These are phyloP conservation scores for Tragelaphus strepsiceros DNA, from an alignment of 2,113 vertebrate species.

Conservation along the genomic window DNA sequence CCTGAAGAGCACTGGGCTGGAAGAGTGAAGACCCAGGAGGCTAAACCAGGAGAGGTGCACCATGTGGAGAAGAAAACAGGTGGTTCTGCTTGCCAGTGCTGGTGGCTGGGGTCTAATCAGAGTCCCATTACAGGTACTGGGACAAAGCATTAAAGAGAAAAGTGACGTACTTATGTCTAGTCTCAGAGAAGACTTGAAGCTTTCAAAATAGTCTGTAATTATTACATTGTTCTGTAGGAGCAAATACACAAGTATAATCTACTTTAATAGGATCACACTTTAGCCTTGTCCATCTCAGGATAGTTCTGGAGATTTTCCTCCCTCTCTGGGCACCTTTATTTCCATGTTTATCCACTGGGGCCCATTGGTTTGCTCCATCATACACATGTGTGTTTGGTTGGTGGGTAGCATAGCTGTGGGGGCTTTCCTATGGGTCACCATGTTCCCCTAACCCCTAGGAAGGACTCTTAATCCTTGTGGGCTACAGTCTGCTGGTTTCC, in stretches of 20 bases:
- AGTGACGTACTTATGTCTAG: background rate
- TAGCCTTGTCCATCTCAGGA: background rate
- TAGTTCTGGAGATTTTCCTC: background rate
- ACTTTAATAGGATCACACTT: background rate
- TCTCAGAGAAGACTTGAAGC: background rate
- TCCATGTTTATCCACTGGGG: background rate
- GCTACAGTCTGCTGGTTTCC: background rate
- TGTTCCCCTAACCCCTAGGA: background rate
- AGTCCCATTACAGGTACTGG: background rate
- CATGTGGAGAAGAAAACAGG: constrained; percentile 63
- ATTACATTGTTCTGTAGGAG: constrained; percentile 18
- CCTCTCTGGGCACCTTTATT: background rate
- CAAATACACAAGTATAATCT: background rate
- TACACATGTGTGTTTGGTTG: background rate
- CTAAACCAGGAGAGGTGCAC: background rate
- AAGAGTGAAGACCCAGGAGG: constrained; percentile 34
- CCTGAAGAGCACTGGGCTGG: background rate
- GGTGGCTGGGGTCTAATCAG: constrained; percentile 16
- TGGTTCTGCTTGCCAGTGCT: constrained; percentile 9
- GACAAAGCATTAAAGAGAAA: background rate
- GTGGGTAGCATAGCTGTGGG: background rate
- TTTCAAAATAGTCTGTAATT: background rate
- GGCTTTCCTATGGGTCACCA: background rate
- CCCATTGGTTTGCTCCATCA: background rate
- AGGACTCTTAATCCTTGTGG: background rate